These are phyloP conservation scores for Baccha elongata DNA, from an alignment of 2,888 invertebrate genomes.

Conservation along the genomic window DNA sequence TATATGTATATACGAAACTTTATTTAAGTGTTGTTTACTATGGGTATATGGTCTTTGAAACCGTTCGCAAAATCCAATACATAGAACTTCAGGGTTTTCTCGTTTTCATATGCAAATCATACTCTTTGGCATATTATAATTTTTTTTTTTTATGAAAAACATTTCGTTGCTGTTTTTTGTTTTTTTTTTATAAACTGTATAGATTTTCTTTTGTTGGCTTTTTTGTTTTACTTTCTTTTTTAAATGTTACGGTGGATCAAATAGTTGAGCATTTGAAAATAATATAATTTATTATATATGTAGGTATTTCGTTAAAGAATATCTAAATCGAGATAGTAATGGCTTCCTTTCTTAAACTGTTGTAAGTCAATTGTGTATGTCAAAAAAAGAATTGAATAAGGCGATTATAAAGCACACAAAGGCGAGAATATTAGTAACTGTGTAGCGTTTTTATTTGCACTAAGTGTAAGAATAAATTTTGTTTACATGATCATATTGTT, in stretches of 20 bases:
- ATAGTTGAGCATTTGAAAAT: conserved; percentile 19
- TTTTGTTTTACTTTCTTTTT: conserved; percentile 2
- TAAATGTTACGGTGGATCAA: conserved; percentile 10
- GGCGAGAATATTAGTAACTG: no score
- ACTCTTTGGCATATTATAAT: conserved; percentile 67
- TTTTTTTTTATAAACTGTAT: not conserved
- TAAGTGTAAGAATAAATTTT: no score
- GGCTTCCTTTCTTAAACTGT: not conserved
- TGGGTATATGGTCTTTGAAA: conserved; percentile 8
- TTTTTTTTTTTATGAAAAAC: conserved; percentile 35
- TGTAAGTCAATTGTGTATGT: not conserved
- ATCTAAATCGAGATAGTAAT: no score
- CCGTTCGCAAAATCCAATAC: conserved; percentile 22
- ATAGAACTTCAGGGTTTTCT: conserved; percentile 33
- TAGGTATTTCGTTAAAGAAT: no score
- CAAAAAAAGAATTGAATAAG: not conserved
- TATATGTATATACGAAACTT: not conserved
- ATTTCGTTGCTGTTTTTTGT: conserved; percentile 8
- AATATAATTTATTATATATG: no score
- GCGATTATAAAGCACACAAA: no score
- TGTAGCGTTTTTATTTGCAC: no score
- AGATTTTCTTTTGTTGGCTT: conserved; percentile 15
- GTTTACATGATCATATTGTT: no score
- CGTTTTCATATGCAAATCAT: conserved; percentile 65
- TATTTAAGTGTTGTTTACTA: not conserved